Conservation (phyloP, 2,113 vertebrate genomes). For the Himantopus leucocephalus region DNA sequence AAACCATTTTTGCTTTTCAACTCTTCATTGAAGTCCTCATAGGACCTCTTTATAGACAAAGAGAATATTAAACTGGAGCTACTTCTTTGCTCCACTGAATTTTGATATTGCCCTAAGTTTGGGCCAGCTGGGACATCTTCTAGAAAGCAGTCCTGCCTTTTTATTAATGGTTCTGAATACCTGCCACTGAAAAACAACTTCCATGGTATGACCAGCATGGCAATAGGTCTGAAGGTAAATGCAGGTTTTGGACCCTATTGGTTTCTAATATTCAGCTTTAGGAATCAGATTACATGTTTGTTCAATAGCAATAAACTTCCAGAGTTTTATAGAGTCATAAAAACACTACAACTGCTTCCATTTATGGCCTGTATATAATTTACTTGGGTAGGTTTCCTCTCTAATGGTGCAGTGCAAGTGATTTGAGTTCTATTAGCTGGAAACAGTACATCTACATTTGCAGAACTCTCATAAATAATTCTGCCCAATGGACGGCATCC, state of each 20-base stretch:
- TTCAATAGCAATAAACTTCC: conserved; percentile 77
- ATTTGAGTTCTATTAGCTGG: conserved; percentile 72
- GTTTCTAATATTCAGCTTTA: conserved; percentile 57
- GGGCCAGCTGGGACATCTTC: background rate
- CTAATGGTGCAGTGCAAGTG: conserved; percentile 70
- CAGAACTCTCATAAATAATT: conserved; percentile 70
- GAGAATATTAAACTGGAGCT: background rate
- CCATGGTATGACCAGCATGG: background rate
- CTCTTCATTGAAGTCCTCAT: background rate
- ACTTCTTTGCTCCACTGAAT: background rate
- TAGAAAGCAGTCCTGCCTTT: background rate
- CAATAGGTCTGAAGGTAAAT: background rate
- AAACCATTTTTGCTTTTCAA: background rate
- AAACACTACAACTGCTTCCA: conserved; percentile 66
- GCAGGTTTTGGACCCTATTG: conserved; percentile 23
- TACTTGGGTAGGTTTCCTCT: conserved; percentile 65
- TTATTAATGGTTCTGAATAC: background rate
- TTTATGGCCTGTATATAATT: conserved; percentile 66
- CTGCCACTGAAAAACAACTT: background rate
- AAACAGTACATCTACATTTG: conserved; percentile 73
- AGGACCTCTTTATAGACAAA: conserved; percentile 18
- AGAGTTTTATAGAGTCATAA: conserved; percentile 78
- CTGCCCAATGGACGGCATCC: background rate
- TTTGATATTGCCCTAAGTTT: background rate
- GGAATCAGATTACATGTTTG: conserved; percentile 73